These are phyloP conservation scores for Drosophila nigricruria DNA, from an alignment of 2,888 invertebrate species.

Conservation along the genomic window DNA sequence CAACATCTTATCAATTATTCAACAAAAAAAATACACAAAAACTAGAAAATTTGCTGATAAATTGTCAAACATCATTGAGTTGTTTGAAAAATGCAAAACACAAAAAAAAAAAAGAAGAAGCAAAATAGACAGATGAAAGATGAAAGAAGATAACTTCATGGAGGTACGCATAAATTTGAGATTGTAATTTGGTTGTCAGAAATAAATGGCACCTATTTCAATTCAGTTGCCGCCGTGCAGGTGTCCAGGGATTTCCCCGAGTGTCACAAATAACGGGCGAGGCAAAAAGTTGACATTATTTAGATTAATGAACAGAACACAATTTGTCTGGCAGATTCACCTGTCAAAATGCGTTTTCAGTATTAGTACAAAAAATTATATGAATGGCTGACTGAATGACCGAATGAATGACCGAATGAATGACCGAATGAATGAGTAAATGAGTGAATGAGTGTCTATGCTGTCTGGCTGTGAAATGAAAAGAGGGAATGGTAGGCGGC, in stretches of 20 bases:
- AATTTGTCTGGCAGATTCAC: constrained; percentile 35
- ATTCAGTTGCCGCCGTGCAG: constrained; percentile 33
- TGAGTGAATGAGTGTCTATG: background rate
- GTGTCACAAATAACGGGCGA: constrained; percentile 24
- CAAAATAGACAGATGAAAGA: background rate
- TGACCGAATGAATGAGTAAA: background rate
- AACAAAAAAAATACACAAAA: background rate
- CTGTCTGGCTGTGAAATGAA: background rate
- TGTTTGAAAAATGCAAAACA: background rate
- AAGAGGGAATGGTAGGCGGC: background rate
- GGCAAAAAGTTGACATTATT: constrained; percentile 59
- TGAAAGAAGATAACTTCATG: constrained; percentile 9
- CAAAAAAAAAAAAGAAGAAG: background rate
- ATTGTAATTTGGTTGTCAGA: constrained; percentile 52
- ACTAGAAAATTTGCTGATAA: constrained; percentile 1
- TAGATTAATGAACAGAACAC: constrained; percentile 56
- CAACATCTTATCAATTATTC: background rate
- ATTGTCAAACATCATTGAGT: background rate
- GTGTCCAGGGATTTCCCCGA: constrained; percentile 46
- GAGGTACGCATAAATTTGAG: constrained; percentile 38
- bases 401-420: constrained; percentile 8
- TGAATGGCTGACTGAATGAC: constrained; percentile 19
- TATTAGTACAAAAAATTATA: constrained; percentile 22
- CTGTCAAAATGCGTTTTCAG: constrained; percentile 46
- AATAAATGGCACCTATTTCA: constrained; percentile 47